Percentiles rank a stretch among this genome's conserved stretches.
Conservation (phyloP, 2,888 invertebrate species). For the Coelinius sp. region DNA sequence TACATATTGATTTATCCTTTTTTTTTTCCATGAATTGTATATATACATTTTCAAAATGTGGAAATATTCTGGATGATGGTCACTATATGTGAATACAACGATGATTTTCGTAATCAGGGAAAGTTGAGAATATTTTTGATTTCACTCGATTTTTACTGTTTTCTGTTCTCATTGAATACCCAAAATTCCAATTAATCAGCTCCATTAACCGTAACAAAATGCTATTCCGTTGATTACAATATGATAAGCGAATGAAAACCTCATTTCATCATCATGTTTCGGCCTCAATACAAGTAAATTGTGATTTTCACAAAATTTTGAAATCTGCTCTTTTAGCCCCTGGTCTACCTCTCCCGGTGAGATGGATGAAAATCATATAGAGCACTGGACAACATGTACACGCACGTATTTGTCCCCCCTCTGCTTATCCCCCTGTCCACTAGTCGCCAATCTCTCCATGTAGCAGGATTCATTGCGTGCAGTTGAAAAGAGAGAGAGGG, state of each 20-base stretch:
- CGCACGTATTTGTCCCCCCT: conserved; percentile 34
- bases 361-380: conserved; percentile 56
- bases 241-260: background rate
- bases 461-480: conserved; percentile 26
- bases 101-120: no score
- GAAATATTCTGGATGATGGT: no score
- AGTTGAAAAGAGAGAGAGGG: conserved; percentile 28
- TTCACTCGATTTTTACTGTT: no score
- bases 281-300: background rate
- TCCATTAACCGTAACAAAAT: background rate
- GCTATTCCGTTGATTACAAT: background rate
- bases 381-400: conserved; percentile 37
- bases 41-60: no score
- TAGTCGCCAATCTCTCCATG: conserved; percentile 12
- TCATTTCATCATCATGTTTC: background rate
- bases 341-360: conserved; percentile 38
- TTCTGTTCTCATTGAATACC: background rate
- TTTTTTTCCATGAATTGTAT: no score
- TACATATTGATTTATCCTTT: no score
- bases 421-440: conserved; percentile 11
- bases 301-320: conserved; percentile 29
- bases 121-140: no score
- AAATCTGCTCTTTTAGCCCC: conserved; percentile 25
- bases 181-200: background rate
- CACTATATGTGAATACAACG: no score